Conservation (phyloP, 2,113 vertebrate species). For the Sander lucioperca region DNA sequence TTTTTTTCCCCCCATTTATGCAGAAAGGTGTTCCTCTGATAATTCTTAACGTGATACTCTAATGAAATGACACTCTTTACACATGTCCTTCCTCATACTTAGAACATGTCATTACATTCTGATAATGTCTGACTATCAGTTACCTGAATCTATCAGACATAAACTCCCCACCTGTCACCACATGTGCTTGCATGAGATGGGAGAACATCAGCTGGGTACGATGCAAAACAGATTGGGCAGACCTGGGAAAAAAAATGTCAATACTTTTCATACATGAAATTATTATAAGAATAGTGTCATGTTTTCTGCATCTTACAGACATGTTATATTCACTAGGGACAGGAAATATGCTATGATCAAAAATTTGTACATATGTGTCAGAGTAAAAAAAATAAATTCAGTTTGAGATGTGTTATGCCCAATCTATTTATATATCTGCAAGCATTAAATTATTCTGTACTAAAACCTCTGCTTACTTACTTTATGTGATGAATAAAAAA, state of each 20-base stretch:
- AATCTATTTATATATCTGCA: background rate
- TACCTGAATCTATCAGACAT: no score
- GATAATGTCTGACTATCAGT: no score
- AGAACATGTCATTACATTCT: no score
- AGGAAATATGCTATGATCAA: background rate
- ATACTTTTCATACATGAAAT: background rate
- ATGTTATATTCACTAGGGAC: no score
- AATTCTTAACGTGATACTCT: no score
- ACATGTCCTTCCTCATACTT: no score
- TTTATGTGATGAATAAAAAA: background rate
- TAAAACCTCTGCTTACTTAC: background rate
- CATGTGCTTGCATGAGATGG: background rate
- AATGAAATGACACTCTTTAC: no score
- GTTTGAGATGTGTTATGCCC: background rate
- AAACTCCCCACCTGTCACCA: background rate
- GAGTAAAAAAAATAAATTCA: background rate
- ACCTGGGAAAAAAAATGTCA: background rate
- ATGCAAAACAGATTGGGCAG: background rate
- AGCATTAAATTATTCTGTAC: background rate
- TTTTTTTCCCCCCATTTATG: no score
- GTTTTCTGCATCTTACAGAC: background rate
- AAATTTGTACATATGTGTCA: background rate
- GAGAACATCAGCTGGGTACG: background rate
- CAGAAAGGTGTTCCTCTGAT: no score
- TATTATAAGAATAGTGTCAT: background rate